Percentiles rank a stretch among this genome's conserved stretches.
Evolutionary conservation across 2,113 vertebrate genomes (phyloP).

Genomic region (Takifugu bimaculatus): DNA sequence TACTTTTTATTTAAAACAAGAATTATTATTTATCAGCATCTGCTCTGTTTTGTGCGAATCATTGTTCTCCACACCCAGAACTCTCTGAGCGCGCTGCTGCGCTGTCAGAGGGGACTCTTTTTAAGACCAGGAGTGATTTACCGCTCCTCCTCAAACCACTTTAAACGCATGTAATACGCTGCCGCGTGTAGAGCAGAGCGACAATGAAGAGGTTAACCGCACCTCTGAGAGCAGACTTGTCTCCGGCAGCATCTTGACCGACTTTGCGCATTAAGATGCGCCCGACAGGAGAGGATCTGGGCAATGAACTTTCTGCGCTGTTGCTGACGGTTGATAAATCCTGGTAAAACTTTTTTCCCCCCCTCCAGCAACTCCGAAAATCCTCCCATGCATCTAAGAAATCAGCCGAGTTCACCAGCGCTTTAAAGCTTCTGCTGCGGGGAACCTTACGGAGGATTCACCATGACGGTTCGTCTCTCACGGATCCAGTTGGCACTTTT

Average conservation of each 20-base stretch:
- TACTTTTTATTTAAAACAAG: too few species aligned
- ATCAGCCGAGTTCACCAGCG: slow-evolving; percentile 36
- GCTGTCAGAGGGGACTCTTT: slow-evolving; percentile 24
- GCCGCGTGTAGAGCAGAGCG: slow-evolving; percentile 25
- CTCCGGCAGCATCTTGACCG: slow-evolving; percentile 63
- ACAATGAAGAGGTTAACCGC: slow-evolving; percentile 68
- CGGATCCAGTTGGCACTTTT: slow-evolving; percentile 86
- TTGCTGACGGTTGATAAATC: slow-evolving; percentile 14
- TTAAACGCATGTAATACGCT: slow-evolving; percentile 21
- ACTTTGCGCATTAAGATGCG: slow-evolving; percentile 65
- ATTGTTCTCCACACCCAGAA: slow-evolving; percentile 8
- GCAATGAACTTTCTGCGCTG: slow-evolving; percentile 55
- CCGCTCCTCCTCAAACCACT: slow-evolving; percentile 30
- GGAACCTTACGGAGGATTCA: slow-evolving; percentile 41
- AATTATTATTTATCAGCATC: too few species aligned
- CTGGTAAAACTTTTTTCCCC: slow-evolving; percentile 28
- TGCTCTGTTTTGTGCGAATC: not conserved
- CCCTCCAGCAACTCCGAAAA: slow-evolving; percentile 12
- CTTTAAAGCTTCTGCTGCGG: slow-evolving; percentile 30
- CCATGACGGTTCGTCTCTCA: slow-evolving; percentile 80
- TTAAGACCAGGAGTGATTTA: slow-evolving; percentile 17
- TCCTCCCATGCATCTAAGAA: slow-evolving; percentile 49
- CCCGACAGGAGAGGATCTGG: slow-evolving; percentile 48
- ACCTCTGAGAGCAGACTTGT: slow-evolving; percentile 68
- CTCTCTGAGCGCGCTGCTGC: slow-evolving; percentile 6